These are phyloP conservation scores for Sceliomorpha sp. DNA, from an alignment of 2,888 invertebrate genomes.

Conservation along the genomic window DNA sequence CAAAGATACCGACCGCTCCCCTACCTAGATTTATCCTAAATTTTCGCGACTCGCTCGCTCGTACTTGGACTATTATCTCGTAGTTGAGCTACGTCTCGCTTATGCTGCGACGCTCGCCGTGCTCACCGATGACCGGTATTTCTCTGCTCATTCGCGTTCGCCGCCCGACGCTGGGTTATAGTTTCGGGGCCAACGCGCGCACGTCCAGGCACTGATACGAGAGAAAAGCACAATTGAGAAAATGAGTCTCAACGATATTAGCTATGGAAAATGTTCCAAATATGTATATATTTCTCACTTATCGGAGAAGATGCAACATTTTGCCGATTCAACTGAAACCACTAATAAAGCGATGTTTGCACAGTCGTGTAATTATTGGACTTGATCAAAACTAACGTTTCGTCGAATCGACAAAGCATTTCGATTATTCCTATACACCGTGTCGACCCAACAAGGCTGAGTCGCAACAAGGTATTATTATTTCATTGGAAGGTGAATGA, in stretches of 20 bases:
- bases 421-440: slow-evolving; percentile 39
- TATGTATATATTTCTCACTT: slow-evolving; percentile 54
- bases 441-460: slow-evolving; percentile 24
- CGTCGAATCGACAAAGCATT: slow-evolving; percentile 31
- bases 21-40: slow-evolving; percentile 56
- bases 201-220: slow-evolving; percentile 53
- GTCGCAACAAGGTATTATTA: slow-evolving; percentile 43
- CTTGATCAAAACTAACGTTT: slow-evolving; percentile 6
- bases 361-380: no score
- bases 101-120: slow-evolving; percentile 11
- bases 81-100: slow-evolving; percentile 30
- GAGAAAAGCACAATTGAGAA: slow-evolving; percentile 55
- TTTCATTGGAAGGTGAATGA: slow-evolving; percentile 56
- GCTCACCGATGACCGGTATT: slow-evolving; percentile 18
- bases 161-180: slow-evolving; percentile 31
- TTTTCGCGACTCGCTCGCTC: slow-evolving; percentile 55
- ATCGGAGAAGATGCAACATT: slow-evolving; percentile 39
- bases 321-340: slow-evolving; percentile 34
- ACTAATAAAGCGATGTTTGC: slow-evolving; percentile 8
- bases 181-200: slow-evolving; percentile 44
- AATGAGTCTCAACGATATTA: slow-evolving; percentile 52
- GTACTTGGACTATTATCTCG: slow-evolving; percentile 46
- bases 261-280: slow-evolving; percentile 51
- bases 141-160: slow-evolving; percentile 16
- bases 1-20: slow-evolving; percentile 50